Percentiles rank a stretch among this genome's conserved stretches.
Evolutionary conservation across 2,113 vertebrate species (phyloP).

Genomic region (Nycticebus coucang): DNA sequence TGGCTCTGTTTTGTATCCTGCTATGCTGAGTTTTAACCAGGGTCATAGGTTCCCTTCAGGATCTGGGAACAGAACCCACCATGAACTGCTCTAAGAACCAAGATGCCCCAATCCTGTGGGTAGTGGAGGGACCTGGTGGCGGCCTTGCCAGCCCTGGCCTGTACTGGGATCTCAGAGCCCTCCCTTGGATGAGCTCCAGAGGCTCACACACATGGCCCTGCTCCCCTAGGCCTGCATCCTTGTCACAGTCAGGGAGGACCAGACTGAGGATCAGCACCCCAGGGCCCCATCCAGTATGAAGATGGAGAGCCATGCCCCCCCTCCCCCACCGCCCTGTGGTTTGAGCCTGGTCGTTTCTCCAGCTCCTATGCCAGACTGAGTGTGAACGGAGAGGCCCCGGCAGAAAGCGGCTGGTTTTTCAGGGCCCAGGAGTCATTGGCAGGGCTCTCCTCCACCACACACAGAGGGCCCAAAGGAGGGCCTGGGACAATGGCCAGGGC

Average conservation of each 20-base stretch:
- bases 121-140: accelerated
- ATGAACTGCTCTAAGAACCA: not conserved
- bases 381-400: not conserved
- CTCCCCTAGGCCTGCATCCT: not conserved
- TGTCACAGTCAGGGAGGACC: not conserved
- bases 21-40: not conserved
- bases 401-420: not conserved
- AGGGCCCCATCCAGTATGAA: not conserved
- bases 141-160: not conserved
- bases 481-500: too few species aligned
- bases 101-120: not conserved
- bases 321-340: accelerated
- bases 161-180: not conserved
- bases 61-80: not conserved
- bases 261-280: not conserved
- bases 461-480: not conserved
- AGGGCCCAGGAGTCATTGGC: too few species aligned
- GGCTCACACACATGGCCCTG: too few species aligned
- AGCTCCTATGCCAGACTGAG: not conserved
- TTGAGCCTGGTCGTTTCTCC: too few species aligned
- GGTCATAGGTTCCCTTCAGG: not conserved
- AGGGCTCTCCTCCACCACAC: not conserved
- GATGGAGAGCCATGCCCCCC: not conserved
- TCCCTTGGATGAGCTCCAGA: not conserved
- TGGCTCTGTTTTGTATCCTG: too few species aligned